Evolutionary conservation across 2,113 vertebrate genomes (phyloP).

Genomic region (Bettongia penicillata): DNA sequence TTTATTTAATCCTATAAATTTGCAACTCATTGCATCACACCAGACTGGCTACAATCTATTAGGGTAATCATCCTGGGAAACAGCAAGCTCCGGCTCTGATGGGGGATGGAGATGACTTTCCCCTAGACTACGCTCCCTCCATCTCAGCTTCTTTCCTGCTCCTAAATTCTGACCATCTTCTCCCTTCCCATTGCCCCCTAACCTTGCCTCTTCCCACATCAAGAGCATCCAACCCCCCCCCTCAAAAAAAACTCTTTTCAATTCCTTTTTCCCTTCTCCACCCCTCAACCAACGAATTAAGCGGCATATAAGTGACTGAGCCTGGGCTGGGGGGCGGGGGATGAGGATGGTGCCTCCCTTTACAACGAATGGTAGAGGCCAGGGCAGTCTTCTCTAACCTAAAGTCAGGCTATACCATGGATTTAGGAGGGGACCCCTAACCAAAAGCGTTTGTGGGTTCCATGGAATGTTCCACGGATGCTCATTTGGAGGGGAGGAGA

Average conservation of each 20-base stretch:
- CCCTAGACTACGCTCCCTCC: not conserved
- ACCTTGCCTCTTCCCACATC: not conserved
- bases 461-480: not conserved
- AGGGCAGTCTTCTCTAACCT: not conserved
- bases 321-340: not conserved
- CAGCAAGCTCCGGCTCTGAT: constrained; percentile 8
- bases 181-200: not conserved
- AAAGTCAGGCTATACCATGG: not conserved
- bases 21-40: constrained; percentile 53
- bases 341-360: not conserved
- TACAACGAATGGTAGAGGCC: not conserved
- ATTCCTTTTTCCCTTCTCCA: not conserved
- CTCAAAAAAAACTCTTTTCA: constrained; percentile 18
- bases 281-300: not conserved
- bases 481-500: not conserved
- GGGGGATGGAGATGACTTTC: not conserved
- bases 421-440: not conserved
- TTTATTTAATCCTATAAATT: constrained; percentile 13
- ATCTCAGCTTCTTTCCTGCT: constrained; percentile 16
- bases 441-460: not conserved
- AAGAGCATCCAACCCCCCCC: constrained; percentile 7
- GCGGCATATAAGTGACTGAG: not conserved
- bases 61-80: constrained; percentile 23
- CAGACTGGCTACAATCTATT: constrained; percentile 24
- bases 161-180: not conserved